Conservation (phyloP, 2,113 vertebrate genomes). For the Sinosuthora webbiana region DNA sequence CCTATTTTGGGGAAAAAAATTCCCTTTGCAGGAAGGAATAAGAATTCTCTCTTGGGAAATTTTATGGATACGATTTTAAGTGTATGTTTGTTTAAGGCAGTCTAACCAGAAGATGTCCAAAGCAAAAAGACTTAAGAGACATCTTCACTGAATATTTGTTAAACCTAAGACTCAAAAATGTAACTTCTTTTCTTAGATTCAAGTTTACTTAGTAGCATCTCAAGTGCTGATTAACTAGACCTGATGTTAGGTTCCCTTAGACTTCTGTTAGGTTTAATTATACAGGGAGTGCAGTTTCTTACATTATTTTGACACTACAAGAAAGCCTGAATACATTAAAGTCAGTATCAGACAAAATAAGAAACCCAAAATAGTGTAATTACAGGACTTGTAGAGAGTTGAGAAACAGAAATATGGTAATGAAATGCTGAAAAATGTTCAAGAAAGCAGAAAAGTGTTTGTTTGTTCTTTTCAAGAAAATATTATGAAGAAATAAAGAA, state of each 20-base stretch:
- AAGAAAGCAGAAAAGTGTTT: background rate
- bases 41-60: background rate
- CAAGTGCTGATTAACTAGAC: background rate
- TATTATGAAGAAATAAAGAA: background rate
- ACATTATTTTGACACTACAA: background rate
- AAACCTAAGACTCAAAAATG: background rate
- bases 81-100: background rate
- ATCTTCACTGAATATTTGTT: background rate
- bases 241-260: background rate
- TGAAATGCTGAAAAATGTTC: background rate
- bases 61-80: background rate
- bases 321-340: background rate
- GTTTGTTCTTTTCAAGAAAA: background rate
- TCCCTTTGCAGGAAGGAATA: background rate
- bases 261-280: constrained; percentile 49
- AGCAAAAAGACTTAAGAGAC: background rate
- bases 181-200: background rate
- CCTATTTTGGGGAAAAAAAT: background rate
- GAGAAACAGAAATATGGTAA: background rate
- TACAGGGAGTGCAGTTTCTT: background rate
- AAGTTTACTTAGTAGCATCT: background rate
- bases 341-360: constrained; percentile 3
- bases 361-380: background rate
- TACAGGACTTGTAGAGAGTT: background rate
- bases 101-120: background rate